A percentile compares a stretch with the other conserved stretches of the same genome.
Evolutionary conservation across 2,113 vertebrate genomes (phyloP).

Genomic region (Oophaga pumilio): DNA sequence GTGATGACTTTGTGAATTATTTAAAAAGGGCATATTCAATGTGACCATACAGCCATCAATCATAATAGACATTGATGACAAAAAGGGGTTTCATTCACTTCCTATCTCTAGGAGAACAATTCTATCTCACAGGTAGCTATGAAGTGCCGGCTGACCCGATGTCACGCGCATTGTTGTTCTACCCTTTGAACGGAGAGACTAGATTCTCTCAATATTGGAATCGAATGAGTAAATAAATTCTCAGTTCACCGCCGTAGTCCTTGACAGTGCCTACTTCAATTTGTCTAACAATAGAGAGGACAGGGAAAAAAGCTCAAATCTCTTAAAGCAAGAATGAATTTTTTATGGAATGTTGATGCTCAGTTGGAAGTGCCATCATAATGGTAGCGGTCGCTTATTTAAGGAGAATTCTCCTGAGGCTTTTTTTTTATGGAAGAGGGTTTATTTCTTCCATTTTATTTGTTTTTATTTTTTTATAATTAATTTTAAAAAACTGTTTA

Average conservation of each 20-base stretch:
- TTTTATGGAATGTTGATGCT: conserved; percentile 92
- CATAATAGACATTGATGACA: conserved; percentile 96
- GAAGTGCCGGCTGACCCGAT: conserved; percentile 90
- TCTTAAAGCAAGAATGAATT: conserved; percentile 88
- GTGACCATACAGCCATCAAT: conserved; percentile 99
- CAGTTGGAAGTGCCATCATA: conserved; percentile 76
- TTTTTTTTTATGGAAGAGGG: not conserved
- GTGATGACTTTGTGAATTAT: conserved; percentile 99
- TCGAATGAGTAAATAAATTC: conserved; percentile 95
- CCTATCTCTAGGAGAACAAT: conserved; percentile 92
- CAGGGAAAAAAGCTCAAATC: conserved; percentile 76
- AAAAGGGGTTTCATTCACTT: conserved; percentile 93
- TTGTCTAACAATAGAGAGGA: conserved; percentile 94
- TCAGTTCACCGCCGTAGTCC: conserved; percentile 83
- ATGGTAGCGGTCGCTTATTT: conserved; percentile 73
- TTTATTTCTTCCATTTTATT: conserved; percentile 59
- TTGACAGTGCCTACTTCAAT: conserved; percentile 87
- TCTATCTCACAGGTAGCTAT: conserved; percentile 92
- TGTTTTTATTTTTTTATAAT: conserved; percentile 30
- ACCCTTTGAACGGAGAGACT: conserved; percentile 88
- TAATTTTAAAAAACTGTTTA: not conserved
- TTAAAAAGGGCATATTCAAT: conserved; percentile 99
- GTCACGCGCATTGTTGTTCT: conserved; percentile 95
- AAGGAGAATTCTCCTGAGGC: conserved; percentile 69
- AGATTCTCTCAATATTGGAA: conserved; percentile 86